Conservation (phyloP, 2,797 vertebrate species). For the Anniella stebbinsi region DNA sequence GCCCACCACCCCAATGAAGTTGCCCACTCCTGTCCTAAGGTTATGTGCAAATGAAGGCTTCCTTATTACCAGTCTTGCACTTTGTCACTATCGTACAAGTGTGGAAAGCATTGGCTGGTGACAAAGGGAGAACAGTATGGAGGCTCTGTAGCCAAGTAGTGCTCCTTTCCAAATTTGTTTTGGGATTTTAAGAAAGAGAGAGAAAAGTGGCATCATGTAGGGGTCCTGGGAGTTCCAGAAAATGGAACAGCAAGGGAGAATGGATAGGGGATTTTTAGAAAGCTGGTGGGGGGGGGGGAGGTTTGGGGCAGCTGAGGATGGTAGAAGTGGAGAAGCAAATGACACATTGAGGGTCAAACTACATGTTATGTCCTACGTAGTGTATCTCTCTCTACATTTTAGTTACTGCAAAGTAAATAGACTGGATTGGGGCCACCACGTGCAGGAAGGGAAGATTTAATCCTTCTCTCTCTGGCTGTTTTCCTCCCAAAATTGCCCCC, state of each 20-base stretch:
- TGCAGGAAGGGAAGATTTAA: no score
- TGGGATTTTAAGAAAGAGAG: background rate
- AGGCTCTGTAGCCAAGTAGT: background rate
- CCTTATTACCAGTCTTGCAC: background rate
- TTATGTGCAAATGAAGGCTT: background rate
- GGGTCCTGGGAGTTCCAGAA: background rate
- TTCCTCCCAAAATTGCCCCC: no score
- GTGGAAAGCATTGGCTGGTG: background rate
- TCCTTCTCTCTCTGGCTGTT: no score
- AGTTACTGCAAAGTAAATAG: no score
- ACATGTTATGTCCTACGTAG: background rate
- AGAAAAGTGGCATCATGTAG: background rate
- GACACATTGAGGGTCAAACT: background rate
- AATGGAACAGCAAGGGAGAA: background rate
- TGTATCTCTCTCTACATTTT: background rate
- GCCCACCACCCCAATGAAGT: no score
- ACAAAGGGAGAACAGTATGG: background rate
- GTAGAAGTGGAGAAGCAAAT: background rate
- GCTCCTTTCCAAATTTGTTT: background rate
- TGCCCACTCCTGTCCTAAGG: no score
- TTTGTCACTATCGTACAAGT: no score
- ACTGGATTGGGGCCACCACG: no score
- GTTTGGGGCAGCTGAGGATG: background rate
- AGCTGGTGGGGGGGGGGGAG: no score
- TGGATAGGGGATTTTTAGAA: background rate